Conservation (phyloP, 92 coral and sea anemone species). For the Epizoanthus scotinus region DNA sequence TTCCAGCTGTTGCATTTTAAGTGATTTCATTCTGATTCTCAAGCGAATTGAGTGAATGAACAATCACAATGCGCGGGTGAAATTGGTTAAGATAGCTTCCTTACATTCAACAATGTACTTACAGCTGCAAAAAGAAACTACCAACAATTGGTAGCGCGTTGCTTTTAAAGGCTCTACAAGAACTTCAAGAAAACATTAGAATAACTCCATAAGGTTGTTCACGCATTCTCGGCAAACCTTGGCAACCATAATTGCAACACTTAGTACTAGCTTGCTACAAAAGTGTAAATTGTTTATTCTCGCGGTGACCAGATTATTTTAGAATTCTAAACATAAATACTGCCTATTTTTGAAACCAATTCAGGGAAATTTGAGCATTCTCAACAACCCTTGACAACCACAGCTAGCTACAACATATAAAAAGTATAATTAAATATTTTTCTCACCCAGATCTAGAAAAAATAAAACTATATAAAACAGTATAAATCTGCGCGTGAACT, state of each 20-base stretch:
- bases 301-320: no score
- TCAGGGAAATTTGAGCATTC: no score
- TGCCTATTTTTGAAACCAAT: no score
- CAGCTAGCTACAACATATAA: no score
- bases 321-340: no score
- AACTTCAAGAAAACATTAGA: background rate
- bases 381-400: no score
- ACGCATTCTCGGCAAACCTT: constrained; percentile 1
- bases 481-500: no score
- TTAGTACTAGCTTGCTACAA: background rate
- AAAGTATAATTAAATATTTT: no score
- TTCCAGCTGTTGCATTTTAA: constrained; percentile 1
- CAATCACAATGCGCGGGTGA: background rate
- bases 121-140: background rate
- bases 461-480: no score
- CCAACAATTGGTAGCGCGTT: background rate
- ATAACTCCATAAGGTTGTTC: background rate
- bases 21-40: background rate
- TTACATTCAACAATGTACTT: background rate
- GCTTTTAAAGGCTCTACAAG: background rate
- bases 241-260: constrained; percentile 25
- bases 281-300: no score
- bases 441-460: no score
- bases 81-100: background rate
- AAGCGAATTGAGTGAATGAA: background rate